Percentiles rank a stretch among this genome's conserved stretches.
phyloP scores from a whole-genome alignment of 2,113 vertebrate genomes.

The Coracopsis vasa region DNA sequence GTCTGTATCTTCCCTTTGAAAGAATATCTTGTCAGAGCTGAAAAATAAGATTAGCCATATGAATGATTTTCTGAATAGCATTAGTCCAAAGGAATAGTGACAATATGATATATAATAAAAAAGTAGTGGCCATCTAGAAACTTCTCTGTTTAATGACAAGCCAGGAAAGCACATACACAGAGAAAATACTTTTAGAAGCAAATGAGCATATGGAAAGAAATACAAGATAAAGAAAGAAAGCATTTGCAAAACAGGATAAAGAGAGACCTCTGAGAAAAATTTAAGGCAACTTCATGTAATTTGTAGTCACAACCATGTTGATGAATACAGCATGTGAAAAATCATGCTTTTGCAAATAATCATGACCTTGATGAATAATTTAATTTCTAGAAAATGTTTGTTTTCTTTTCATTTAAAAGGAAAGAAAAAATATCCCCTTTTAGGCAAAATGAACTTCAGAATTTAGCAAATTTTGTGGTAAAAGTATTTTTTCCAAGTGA shows the following conservation, averaged over 20 bases:
- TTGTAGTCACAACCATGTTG: not conserved
- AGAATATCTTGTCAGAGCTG: not conserved
- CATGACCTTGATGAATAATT: not conserved
- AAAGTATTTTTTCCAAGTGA: not conserved
- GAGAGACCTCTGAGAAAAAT: not conserved
- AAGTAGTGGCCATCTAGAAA: not conserved
- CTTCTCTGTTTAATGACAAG: not conserved
- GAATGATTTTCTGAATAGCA: not conserved
- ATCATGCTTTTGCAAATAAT: not conserved
- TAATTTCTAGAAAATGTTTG: not conserved
- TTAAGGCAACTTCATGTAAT: not conserved
- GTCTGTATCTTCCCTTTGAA: not conserved
- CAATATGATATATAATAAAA: not conserved
- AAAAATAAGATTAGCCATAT: not conserved
- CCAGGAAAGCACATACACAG: not conserved
- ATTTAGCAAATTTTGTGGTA: not conserved
- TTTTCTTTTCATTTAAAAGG: not conserved
- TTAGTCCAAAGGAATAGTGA: not conserved
- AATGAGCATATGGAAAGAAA: not conserved
- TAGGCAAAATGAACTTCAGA: not conserved
- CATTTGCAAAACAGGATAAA: not conserved
- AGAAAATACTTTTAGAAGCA: not conserved
- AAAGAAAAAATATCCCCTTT: not conserved
- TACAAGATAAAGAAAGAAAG: not conserved
- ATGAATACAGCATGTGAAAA: not conserved